Evolutionary conservation across 2,797 vertebrate genomes (phyloP).

Genomic region (Chelon labrosus): DNA sequence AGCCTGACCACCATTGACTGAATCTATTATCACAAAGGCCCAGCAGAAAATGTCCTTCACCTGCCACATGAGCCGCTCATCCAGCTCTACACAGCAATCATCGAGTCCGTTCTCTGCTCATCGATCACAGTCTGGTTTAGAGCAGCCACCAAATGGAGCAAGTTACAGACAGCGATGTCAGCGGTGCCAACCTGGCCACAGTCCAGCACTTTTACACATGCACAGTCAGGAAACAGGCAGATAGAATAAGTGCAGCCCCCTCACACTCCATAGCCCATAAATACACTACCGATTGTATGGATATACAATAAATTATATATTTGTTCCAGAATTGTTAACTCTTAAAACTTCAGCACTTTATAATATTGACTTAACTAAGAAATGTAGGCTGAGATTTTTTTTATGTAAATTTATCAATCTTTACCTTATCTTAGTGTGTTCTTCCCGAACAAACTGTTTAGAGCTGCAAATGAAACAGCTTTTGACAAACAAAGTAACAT

Average conservation of each 20-base stretch:
- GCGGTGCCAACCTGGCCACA: background rate
- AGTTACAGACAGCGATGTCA: background rate
- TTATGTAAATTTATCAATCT: background rate
- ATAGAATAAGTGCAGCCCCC: background rate
- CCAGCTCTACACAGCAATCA: background rate
- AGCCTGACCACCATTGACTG: background rate
- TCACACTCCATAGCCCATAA: too few relatives aligned
- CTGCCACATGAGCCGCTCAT: slow-evolving; percentile 6
- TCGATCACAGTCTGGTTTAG: slow-evolving; percentile 9
- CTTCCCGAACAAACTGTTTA: background rate
- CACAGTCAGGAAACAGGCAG: slow-evolving; percentile 1
- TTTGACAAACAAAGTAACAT: slow-evolving; percentile 17
- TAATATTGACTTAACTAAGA: too few relatives aligned
- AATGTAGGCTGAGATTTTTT: too few relatives aligned
- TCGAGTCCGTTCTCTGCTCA: background rate
- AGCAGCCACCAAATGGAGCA: background rate
- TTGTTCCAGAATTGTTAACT: background rate
- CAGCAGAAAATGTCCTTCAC: slow-evolving; percentile 1
- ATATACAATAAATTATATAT: background rate
- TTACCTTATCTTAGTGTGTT: background rate
- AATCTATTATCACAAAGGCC: background rate
- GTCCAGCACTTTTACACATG: background rate
- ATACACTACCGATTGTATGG: too few relatives aligned
- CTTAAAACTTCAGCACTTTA: background rate
- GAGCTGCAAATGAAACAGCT: background rate